Base-by-base conservation (phyloP, 2,888 invertebrate species). In the Scaptomyza caliginosa region DNA sequence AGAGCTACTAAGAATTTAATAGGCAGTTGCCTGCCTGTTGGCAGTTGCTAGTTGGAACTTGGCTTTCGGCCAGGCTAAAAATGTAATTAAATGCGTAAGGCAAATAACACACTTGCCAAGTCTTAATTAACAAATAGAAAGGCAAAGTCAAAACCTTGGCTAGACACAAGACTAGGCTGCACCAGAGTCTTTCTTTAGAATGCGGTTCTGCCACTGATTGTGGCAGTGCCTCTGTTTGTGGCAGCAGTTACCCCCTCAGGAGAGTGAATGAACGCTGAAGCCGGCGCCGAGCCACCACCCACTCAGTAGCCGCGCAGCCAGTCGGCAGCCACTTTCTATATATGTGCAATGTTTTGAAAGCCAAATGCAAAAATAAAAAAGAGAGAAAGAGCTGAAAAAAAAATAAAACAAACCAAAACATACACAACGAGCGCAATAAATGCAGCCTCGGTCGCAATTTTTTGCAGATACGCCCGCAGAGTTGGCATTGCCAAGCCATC, bases 101-200 rank as follows among this genome's bases (percentile, higher is more conserved):
- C 63, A 64, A 65, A 63, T 59, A 50, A 48, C 43, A 63, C 56
- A 59, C 34, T 48, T 42, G 51, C 52, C 60, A 60, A 48, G 71
- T 71, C 82, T 84, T 84, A 84, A 84, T 84, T 84, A 84, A 84
- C 84, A 84, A 84, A 81, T 77, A 74, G 71, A 86, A 79, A 77
- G 65, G 66, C 81, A 70, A 71, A 78, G 75, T 67, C 67, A 48
- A 42, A 86, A 66, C 81, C 83, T 76, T 86, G 84, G 67, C 67
- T 66, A 81, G 85, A 84, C 78, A 63, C 67, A 57, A 40, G 50
- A 42, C 50, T 55, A 58, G 50, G 65, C 21, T 28, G 28, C 28
- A 28, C 28, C 28, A 28, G 3, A 11, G 28, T 10, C 26, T 26
- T 26, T 34, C 65, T 49, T 43, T 65, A 42, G 54, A 55, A 48